Base-by-base conservation (phyloP, 2,113 vertebrate genomes). In the Cacatua alba region DNA sequence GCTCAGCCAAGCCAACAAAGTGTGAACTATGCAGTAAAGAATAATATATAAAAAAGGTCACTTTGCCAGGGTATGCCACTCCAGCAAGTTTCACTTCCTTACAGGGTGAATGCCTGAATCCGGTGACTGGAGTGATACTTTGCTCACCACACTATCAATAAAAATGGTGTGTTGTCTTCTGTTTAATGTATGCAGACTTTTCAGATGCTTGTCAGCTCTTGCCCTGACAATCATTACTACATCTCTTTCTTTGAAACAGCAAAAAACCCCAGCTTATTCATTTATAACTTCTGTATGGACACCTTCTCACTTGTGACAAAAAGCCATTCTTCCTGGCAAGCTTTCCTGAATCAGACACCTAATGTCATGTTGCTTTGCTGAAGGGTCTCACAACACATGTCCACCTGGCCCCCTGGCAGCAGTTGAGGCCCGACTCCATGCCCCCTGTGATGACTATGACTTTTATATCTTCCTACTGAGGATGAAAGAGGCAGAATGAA, bases 1-100 rank as follows among this genome's bases (percentile, higher is more conserved):
- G 95, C 92, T 89, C 55, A 57, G 95, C 74, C 74, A 95, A 96
- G 84, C 94, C 96, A 94, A 91, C 59, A 88, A 95, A 95, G 71
- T 88, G 94, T 92, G 94, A 96, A 85, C 83, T 87, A 69, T 94
- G 94, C 82, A 94, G 88, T 93, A 94, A 94, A 88, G 96, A 94
- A 88, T 78, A 94, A 97, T 76, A 79, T 65, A 92, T 84, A 95
- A 92, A 94, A 91, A 95, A 96, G 95, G 96, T 97, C 90, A 97
- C 95, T 96, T 96, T 96, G 94, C 69, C 76, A 68, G 86, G 49
- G 82, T 92, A 71, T 93, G 96, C 94, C 80, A 7, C 92, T 96
- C 92, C 86, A 96, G 95, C 94, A 93, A 94, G 95, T 95, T 96
- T 96, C 90, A 82, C 76, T 46, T 72, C 51, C 72, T 96, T 86